Percentiles rank a stretch among this genome's conserved stretches.
These are phyloP conservation scores for Chelon auratus DNA, from an alignment of 2,797 vertebrate genomes.

Conservation along the genomic window DNA sequence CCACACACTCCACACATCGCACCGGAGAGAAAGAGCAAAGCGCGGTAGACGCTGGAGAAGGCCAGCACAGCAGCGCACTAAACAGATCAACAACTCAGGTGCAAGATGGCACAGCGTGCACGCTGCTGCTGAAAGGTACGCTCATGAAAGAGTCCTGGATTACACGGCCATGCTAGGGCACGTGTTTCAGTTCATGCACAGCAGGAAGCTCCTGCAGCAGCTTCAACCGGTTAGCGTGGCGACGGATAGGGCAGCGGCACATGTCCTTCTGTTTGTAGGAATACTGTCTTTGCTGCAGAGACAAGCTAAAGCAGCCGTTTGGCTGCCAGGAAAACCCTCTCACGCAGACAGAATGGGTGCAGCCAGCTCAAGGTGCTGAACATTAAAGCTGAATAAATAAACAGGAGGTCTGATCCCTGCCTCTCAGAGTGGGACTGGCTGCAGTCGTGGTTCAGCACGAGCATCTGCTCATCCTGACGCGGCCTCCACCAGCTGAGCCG, in stretches of 20 bases:
- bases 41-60: constrained; percentile 47
- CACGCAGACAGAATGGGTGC: constrained; percentile 56
- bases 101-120: constrained; percentile 17
- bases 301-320: constrained; percentile 43
- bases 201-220: constrained; percentile 10
- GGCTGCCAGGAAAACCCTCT: constrained; percentile 58
- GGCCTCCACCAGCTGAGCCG: constrained; percentile 54
- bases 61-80: constrained; percentile 35
- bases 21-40: constrained; percentile 36
- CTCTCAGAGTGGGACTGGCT: constrained; percentile 45
- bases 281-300: too few relatives aligned
- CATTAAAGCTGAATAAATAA: constrained; percentile 75
- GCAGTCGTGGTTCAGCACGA: constrained; percentile 40
- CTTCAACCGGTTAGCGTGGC: constrained; percentile 14
- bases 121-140: background rate
- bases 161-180: background rate
- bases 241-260: constrained; percentile 24
- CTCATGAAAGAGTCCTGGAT: background rate
- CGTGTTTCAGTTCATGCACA: constrained; percentile 6
- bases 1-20: constrained; percentile 58
- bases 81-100: constrained; percentile 45
- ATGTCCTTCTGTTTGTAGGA: too few relatives aligned
- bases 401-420: constrained; percentile 46
- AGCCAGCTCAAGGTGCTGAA: constrained; percentile 61
- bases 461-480: constrained; percentile 39